These are phyloP conservation scores for Corythoichthys haematopterus DNA, from an alignment of 2,113 vertebrate species.

Conservation along the genomic window DNA sequence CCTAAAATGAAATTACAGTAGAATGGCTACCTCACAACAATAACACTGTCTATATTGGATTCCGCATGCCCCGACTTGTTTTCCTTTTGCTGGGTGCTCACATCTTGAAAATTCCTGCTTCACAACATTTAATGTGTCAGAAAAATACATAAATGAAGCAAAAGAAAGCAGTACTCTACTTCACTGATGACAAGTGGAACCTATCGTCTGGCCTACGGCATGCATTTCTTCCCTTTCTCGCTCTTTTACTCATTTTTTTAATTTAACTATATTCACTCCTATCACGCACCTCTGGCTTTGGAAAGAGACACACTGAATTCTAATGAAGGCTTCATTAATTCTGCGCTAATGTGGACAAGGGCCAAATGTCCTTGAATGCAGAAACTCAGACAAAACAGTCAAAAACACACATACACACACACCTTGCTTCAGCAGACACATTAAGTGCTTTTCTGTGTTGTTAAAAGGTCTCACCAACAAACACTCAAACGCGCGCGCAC, in stretches of 20 bases:
- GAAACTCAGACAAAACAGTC: constrained; percentile 26
- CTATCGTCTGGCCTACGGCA: background rate
- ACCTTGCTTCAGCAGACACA: constrained; percentile 35
- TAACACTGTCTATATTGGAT: background rate
- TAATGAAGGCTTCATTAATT: constrained; percentile 19
- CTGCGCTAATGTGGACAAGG: constrained; percentile 18
- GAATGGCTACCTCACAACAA: background rate
- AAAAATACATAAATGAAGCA: background rate
- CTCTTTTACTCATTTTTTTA: background rate
- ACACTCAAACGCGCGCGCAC: background rate
- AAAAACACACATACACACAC: constrained; percentile 18
- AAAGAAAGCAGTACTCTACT: background rate
- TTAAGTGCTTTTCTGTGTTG: constrained; percentile 56
- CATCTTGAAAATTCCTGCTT: no score
- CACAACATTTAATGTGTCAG: background rate
- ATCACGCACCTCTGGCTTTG: constrained; percentile 13
- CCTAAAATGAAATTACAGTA: background rate
- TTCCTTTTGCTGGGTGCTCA: background rate
- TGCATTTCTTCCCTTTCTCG: background rate
- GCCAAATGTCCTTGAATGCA: constrained; percentile 32
- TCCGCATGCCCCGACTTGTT: background rate
- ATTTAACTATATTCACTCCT: constrained; percentile 9
- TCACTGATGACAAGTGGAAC: background rate
- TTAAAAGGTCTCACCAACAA: constrained; percentile 7
- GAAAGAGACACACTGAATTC: constrained; percentile 20